Conservation (phyloP, 2,113 vertebrate species). For the Seriola dumerili region DNA sequence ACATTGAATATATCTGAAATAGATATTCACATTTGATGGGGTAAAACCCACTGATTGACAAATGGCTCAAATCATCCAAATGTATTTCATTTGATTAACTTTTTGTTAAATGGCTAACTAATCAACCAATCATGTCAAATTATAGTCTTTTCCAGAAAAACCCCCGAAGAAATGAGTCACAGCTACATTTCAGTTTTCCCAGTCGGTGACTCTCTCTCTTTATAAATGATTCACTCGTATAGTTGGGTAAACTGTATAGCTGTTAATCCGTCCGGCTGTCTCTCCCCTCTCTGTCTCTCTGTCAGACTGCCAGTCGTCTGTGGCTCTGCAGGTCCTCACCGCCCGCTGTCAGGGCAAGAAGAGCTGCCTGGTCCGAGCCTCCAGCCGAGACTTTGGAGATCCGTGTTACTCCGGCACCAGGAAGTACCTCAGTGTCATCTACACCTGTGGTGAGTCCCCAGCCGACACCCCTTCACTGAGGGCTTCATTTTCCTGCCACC, state of each 20-base stretch:
- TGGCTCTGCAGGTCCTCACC: conserved; percentile 88
- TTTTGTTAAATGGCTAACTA: neutral
- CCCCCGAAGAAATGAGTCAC: neutral
- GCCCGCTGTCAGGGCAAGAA: conserved; percentile 90
- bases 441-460: conserved; percentile 90
- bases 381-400: conserved; percentile 90
- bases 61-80: neutral
- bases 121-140: neutral
- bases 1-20: neutral
- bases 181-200: neutral
- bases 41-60: neutral
- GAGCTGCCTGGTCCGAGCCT: conserved; percentile 88
- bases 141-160: neutral
- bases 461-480: neutral
- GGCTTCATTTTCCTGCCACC: conserved; percentile 37
- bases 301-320: conserved; percentile 89
- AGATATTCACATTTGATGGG: too few relatives aligned
- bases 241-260: neutral
- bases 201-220: neutral
- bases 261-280: neutral
- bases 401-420: conserved; percentile 91
- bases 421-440: conserved; percentile 93
- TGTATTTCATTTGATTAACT: too few relatives aligned
- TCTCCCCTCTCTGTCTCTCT: neutral
- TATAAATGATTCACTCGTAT: neutral